Conservation (phyloP, 53 echinoderm and acorn worm species). For the Crossaster papposus region DNA sequence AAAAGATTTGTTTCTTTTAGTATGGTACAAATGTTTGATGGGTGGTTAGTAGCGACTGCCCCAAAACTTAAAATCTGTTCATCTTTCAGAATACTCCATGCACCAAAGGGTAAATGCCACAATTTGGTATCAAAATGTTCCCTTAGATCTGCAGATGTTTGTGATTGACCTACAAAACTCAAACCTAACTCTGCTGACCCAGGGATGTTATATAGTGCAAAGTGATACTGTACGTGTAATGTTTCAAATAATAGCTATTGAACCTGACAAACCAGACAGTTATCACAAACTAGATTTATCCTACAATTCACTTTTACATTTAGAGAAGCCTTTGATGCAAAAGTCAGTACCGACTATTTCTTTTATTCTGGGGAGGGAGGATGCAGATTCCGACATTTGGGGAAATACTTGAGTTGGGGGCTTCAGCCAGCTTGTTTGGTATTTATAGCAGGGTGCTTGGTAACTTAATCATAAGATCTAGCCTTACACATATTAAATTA, state of each 20-base stretch:
- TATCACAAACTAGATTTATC: conserved; percentile 35
- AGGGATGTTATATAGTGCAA: neutral
- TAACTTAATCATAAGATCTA: conserved; percentile 43
- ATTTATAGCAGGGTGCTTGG: conserved; percentile 9
- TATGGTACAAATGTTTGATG: no score
- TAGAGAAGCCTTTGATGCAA: neutral
- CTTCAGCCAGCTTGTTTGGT: neutral
- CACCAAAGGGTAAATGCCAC: neutral
- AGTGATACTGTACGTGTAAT: conserved; percentile 17
- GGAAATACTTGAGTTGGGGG: conserved; percentile 22
- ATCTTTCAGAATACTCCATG: neutral
- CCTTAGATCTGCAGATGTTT: neutral
- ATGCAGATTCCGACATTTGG: conserved; percentile 32
- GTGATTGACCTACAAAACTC: neutral
- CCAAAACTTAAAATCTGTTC: no score
- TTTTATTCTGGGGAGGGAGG: neutral
- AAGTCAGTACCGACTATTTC: neutral
- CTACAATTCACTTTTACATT: conserved; percentile 5
- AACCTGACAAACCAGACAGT: conserved; percentile 51
- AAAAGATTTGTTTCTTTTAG: no score
- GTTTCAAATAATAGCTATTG: conserved; percentile 9
- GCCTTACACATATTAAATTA: conserved; percentile 48
- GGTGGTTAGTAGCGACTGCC: no score
- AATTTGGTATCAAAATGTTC: no score
- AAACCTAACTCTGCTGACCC: neutral